Conservation (phyloP, 2,113 vertebrate genomes). For the Tichodroma muraria region DNA sequence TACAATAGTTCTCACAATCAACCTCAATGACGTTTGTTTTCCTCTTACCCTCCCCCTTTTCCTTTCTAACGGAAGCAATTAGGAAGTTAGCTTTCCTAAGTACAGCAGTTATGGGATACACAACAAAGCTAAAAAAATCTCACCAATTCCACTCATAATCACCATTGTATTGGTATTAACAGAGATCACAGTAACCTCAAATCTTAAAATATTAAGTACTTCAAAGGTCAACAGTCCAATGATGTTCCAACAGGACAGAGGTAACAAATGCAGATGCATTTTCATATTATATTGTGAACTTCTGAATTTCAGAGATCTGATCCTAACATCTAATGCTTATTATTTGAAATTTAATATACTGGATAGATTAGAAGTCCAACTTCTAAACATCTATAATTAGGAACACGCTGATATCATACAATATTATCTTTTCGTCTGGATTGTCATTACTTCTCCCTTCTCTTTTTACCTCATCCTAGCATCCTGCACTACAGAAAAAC, state of each 20-base stretch:
- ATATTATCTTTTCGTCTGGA: not conserved
- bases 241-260: not conserved
- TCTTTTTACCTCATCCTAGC: not conserved
- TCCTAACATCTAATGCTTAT: not conserved
- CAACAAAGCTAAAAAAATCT: not conserved
- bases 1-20: not conserved
- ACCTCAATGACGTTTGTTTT: not conserved
- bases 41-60: not conserved
- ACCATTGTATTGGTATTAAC: not conserved
- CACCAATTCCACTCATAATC: not conserved
- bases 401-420: not conserved
- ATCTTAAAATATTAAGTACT: not conserved
- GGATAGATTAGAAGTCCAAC: not conserved
- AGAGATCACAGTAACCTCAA: not conserved
- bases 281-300: not conserved
- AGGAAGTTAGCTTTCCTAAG: not conserved
- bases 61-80: not conserved
- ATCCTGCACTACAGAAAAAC: not conserved
- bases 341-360: not conserved
- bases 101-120: not conserved
- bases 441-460: not conserved
- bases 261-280: not conserved
- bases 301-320: not conserved
- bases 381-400: not conserved
- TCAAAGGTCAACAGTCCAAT: not conserved